phyloP scores from a whole-genome alignment of 2,888 invertebrate species.

The Beris morrisii region DNA sequence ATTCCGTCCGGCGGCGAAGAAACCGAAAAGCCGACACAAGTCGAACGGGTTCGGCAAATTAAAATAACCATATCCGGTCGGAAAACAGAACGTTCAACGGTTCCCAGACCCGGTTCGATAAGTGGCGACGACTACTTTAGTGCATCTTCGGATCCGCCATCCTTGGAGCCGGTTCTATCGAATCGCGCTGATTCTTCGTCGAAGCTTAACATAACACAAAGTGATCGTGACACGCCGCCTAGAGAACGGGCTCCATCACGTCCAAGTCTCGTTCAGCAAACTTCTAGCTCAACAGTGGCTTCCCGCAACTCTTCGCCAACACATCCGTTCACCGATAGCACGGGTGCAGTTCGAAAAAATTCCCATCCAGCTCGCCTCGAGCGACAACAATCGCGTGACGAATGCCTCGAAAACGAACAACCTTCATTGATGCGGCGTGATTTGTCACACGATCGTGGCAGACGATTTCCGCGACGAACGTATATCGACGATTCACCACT shows the following conservation, averaged over 20 bases:
- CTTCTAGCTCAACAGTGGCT: not conserved
- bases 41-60: slow-evolving; percentile 45
- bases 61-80: slow-evolving; percentile 54
- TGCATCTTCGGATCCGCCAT: not conserved
- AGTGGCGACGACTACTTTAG: too few relatives aligned
- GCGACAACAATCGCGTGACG: slow-evolving; percentile 38
- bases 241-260: slow-evolving; percentile 52
- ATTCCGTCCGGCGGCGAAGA: slow-evolving; percentile 10
- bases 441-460: slow-evolving; percentile 47
- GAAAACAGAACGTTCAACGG: slow-evolving; percentile 47
- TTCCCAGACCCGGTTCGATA: too few relatives aligned
- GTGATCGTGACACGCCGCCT: slow-evolving; percentile 54
- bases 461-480: slow-evolving; percentile 48
- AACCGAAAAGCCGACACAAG: slow-evolving; percentile 41
- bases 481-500: not conserved
- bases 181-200: slow-evolving; percentile 44
- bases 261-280: slow-evolving; percentile 40
- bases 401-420: slow-evolving; percentile 41
- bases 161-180: slow-evolving; percentile 26
- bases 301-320: not conserved
- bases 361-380: slow-evolving; percentile 43
- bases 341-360: slow-evolving; percentile 32
- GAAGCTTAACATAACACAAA: slow-evolving; percentile 51
- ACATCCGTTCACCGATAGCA: slow-evolving; percentile 16
- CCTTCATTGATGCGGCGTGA: slow-evolving; percentile 45